A percentile compares a stretch with the other conserved stretches of the same genome.
These are phyloP conservation scores for Cardiocondyla obscurior DNA, from an alignment of 1,140 invertebrate species.

Conservation along the genomic window DNA sequence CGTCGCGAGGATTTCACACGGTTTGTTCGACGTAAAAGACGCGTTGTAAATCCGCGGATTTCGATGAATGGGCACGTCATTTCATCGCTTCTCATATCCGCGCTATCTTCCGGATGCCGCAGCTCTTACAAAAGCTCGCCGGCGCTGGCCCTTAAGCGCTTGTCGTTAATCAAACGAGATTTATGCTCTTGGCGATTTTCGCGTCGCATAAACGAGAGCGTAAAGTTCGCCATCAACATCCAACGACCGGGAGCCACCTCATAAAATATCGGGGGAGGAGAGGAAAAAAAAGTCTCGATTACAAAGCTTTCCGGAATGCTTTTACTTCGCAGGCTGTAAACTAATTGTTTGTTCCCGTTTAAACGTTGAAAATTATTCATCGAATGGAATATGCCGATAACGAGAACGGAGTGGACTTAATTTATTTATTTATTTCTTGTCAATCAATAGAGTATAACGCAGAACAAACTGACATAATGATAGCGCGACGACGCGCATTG, in stretches of 20 bases:
- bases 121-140: background rate
- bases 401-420: background rate
- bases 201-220: conserved; percentile 4
- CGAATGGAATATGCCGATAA: background rate
- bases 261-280: background rate
- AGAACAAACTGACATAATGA: background rate
- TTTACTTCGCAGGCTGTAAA: background rate
- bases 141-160: background rate
- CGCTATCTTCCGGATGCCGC: background rate
- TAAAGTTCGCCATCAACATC: background rate
- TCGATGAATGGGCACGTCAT: conserved; percentile 37
- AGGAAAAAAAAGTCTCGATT: background rate
- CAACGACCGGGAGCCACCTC: background rate
- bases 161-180: conserved; percentile 41
- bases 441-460: background rate
- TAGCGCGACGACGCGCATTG: background rate
- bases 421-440: conserved; percentile 13
- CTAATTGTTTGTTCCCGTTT: background rate
- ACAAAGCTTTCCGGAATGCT: background rate
- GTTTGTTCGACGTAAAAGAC: conserved; percentile 9
- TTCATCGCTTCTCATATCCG: background rate
- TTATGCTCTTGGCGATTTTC: background rate
- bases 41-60: conserved; percentile 28
- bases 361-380: background rate
- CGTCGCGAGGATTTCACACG: conserved; percentile 23